Evolutionary conservation across 2,113 vertebrate genomes (phyloP).

Genomic region (Poecilia latipinna): DNA sequence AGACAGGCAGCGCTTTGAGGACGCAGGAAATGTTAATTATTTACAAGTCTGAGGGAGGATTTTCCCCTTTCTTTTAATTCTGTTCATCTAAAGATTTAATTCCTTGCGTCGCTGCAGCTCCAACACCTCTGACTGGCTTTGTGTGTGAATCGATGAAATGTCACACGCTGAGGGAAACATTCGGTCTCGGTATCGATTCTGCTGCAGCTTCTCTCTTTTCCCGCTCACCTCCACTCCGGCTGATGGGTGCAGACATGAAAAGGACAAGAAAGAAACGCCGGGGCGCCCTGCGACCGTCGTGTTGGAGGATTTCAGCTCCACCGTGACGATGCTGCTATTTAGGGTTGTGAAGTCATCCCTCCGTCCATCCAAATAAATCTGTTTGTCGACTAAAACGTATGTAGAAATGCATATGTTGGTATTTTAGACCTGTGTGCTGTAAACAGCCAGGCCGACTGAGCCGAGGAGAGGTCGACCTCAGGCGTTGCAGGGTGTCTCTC

Average conservation of each 20-base stretch:
- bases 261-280: neutral
- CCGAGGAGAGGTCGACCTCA: constrained; percentile 19
- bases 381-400: neutral
- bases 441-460: constrained; percentile 10
- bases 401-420: neutral
- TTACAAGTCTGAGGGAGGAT: neutral
- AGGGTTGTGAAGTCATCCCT: neutral
- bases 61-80: neutral
- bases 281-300: constrained; percentile 4
- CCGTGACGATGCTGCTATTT: neutral
- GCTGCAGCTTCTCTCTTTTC: constrained; percentile 20
- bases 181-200: constrained; percentile 39
- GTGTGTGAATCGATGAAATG: constrained; percentile 57
- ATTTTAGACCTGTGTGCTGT: neutral
- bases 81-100: constrained; percentile 8
- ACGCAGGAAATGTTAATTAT: too few species aligned
- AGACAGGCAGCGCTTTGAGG: neutral
- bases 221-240: constrained; percentile 11
- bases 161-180: constrained; percentile 46
- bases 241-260: constrained; percentile 25
- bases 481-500: constrained; percentile 24
- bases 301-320: neutral
- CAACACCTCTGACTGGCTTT: constrained; percentile 28
- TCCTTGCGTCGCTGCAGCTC: constrained; percentile 27
- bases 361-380: neutral